Percentiles rank a stretch among this genome's conserved stretches.
These are phyloP conservation scores for Drosophila mojavensis DNA, from an alignment of 1,140 invertebrate species.

Conservation along the genomic window DNA sequence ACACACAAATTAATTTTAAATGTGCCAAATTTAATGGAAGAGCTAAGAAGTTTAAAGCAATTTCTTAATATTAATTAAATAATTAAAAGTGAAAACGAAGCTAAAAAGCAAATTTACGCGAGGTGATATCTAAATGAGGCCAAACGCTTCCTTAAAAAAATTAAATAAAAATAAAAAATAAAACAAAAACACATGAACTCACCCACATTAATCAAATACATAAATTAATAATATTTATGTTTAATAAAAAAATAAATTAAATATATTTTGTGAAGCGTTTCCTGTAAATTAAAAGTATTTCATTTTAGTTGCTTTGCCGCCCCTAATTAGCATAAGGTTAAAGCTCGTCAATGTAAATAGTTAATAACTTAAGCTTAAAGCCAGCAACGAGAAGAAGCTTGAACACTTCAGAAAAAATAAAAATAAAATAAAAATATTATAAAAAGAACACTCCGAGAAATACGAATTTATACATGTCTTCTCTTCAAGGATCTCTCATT, in stretches of 20 bases:
- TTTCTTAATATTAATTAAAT: slow-evolving; percentile 17
- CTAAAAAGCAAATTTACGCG: slow-evolving; percentile 72
- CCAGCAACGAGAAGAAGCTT: slow-evolving; percentile 4
- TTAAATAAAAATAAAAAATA: slow-evolving; percentile 21
- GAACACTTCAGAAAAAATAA: slow-evolving; percentile 14
- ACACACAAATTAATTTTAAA: slow-evolving; percentile 74
- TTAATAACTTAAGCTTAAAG: slow-evolving; percentile 18
- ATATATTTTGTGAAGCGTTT: slow-evolving; percentile 38
- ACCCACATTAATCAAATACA: slow-evolving; percentile 28
- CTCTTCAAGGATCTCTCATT: slow-evolving; percentile 47
- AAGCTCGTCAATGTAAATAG: slow-evolving; percentile 59
- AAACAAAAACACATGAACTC: slow-evolving; percentile 35
- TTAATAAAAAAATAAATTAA: slow-evolving; percentile 6
- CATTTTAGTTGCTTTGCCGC: slow-evolving; percentile 50
- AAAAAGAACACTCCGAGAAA: not conserved
- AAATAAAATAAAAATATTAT: not conserved
- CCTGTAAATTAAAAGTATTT: slow-evolving; percentile 74
- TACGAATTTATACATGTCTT: slow-evolving; percentile 40
- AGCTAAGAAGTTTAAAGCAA: slow-evolving; percentile 26
- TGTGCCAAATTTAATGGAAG: slow-evolving; percentile 68
- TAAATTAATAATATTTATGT: not conserved
- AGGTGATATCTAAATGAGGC: slow-evolving; percentile 79
- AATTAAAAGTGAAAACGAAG: slow-evolving; percentile 65
- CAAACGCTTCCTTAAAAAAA: slow-evolving; percentile 72
- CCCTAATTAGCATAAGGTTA: slow-evolving; percentile 59